These are phyloP conservation scores for Abramis brama DNA, from an alignment of 2,113 vertebrate genomes.

Conservation along the genomic window DNA sequence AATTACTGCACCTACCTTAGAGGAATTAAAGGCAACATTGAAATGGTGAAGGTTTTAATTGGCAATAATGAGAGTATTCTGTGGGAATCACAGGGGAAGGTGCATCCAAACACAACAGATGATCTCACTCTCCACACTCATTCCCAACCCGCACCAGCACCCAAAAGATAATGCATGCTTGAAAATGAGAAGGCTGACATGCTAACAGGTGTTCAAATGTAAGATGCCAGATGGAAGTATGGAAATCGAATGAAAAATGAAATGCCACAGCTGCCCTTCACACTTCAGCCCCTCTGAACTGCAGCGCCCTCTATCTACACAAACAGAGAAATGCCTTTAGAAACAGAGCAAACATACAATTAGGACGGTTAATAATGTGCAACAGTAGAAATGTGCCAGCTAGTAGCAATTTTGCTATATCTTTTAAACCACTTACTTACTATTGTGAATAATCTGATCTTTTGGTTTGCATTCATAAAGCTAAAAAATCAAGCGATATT, in stretches of 20 bases:
- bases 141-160: slow-evolving; percentile 4
- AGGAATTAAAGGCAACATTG: neutral
- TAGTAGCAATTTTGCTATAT: neutral
- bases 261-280: slow-evolving; percentile 21
- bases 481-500: neutral
- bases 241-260: slow-evolving; percentile 27
- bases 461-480: neutral
- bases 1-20: neutral
- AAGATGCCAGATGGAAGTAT: slow-evolving; percentile 21
- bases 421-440: neutral
- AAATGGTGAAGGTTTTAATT: slow-evolving; percentile 5
- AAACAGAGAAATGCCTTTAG: neutral
- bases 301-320: neutral
- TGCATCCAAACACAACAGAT: slow-evolving; percentile 26
- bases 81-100: slow-evolving; percentile 24
- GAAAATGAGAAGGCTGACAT: slow-evolving; percentile 8
- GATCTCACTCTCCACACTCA: neutral
- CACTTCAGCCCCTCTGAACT: slow-evolving; percentile 22
- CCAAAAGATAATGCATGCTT: slow-evolving; percentile 31
- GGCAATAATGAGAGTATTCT: slow-evolving; percentile 12
- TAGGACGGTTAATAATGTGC: neutral
- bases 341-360: neutral
- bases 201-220: slow-evolving; percentile 38
- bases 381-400: too few species aligned
- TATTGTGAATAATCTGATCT: neutral